phyloP scores from a whole-genome alignment of 1,140 invertebrate genomes.

The Drosophila triauraria region DNA sequence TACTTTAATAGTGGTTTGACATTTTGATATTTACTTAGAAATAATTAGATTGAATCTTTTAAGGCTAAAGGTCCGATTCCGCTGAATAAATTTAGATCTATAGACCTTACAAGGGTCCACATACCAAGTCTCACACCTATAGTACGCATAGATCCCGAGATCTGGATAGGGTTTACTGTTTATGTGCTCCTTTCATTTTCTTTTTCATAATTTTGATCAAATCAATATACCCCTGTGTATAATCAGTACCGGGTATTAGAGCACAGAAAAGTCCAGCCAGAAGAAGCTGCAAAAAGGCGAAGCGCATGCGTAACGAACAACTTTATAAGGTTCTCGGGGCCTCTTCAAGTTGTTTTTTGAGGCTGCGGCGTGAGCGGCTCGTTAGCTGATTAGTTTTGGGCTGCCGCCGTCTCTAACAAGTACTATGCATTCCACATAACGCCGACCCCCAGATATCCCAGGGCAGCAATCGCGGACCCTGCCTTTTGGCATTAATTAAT shows the following conservation, averaged over 20 bases:
- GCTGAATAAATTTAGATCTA: too few relatives aligned
- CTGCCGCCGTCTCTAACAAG: slow-evolving; percentile 73
- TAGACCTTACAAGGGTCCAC: neutral
- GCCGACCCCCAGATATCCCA: slow-evolving; percentile 60
- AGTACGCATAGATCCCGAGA: too few relatives aligned
- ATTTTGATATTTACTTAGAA: too few relatives aligned
- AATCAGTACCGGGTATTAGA: neutral
- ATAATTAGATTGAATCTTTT: too few relatives aligned
- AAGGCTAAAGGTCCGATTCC: too few relatives aligned
- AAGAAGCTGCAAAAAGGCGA: slow-evolving; percentile 11
- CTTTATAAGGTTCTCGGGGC: slow-evolving; percentile 64
- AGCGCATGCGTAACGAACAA: slow-evolving; percentile 74
- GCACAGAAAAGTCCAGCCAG: neutral
- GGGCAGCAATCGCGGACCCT: slow-evolving; percentile 30
- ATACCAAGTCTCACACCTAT: neutral
- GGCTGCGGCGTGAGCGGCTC: slow-evolving; percentile 74
- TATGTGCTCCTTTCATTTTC: neutral
- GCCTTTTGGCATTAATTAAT: slow-evolving; percentile 78
- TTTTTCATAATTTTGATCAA: neutral
- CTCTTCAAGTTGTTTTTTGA: slow-evolving; percentile 11
- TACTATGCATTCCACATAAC: slow-evolving; percentile 75
- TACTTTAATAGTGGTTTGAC: too few relatives aligned
- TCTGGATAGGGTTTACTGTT: neutral
- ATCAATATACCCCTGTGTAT: neutral
- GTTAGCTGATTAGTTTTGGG: slow-evolving; percentile 75